A percentile compares a stretch with the other conserved stretches of the same genome.
phyloP scores from a whole-genome alignment of 1,140 invertebrate genomes.

The Asbolus verrucosus region DNA sequence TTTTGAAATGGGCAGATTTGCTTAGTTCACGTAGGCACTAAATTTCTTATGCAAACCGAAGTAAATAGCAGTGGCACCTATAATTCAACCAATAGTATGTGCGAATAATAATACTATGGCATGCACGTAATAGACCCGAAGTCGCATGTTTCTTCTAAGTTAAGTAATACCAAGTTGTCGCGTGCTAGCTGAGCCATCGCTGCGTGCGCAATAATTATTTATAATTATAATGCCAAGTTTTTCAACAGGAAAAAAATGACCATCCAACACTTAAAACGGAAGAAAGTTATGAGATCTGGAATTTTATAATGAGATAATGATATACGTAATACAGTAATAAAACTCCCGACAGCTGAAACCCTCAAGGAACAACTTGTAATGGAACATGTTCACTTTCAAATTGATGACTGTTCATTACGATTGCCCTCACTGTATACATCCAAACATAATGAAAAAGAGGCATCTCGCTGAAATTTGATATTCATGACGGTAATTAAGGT shows the following conservation, averaged over 20 bases:
- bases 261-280: constrained; percentile 26
- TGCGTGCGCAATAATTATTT: constrained; percentile 30
- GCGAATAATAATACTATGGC: constrained; percentile 45
- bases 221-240: constrained; percentile 17
- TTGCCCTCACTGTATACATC: too few relatives aligned
- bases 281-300: constrained; percentile 31
- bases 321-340: constrained; percentile 31
- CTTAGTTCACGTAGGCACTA: too few relatives aligned
- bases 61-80: constrained; percentile 14
- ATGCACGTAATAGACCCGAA: constrained; percentile 42
- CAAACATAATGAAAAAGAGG: too few relatives aligned
- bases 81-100: constrained; percentile 25
- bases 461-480: too few relatives aligned
- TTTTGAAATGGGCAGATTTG: too few relatives aligned
- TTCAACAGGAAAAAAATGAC: constrained; percentile 11
- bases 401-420: constrained; percentile 1
- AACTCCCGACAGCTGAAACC: constrained; percentile 30
- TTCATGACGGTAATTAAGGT: too few relatives aligned
- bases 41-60: constrained; percentile 24
- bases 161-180: constrained; percentile 42
- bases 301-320: constrained; percentile 39
- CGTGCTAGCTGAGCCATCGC: constrained; percentile 27
- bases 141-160: constrained; percentile 42
- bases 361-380: constrained; percentile 24
- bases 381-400: neutral